Evolutionary conservation across 2,113 vertebrate genomes (phyloP), one percentile per base, ranked within the genome.

Genomic region (Camelus dromedarius): DNA sequence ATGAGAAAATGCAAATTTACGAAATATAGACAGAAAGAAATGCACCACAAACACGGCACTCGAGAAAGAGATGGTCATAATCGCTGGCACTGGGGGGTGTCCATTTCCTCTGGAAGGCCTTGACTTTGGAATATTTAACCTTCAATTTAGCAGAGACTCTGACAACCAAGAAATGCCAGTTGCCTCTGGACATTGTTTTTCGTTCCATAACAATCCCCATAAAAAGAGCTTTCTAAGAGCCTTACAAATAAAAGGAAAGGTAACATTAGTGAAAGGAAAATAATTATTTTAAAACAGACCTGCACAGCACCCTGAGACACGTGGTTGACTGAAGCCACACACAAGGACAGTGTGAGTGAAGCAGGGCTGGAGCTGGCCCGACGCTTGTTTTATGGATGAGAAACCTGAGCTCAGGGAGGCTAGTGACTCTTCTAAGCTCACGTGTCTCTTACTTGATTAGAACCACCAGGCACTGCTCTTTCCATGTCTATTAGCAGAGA

Each of bases 111-210:
- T 16, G 3, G 30, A 70, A 94, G 52, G 2, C 2, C 20, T 46
- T 67, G n/a, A 67, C 62, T 87, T 46, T 79, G 28, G 54, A 77
- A 79, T 30, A 73, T 35, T 93, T 93, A 87, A 92, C 88, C 48
- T 93, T 73, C 91, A 72, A 67, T 90, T 94, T 52, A 91, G 4
- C 66, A 83, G 70, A 92, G 32, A 32, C 15, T 77, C 72, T 91
- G 50, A 96, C n/a, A 46, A 76, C n/a, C 6, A 42, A 85, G 89
- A 58, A 73, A 48, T 20, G 26, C 32, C 10, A 3, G n/a, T 8
- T 66, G 58, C 24, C 28, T 91, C 70, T 97, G 92, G 91, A 72
- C 16, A 24, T 19, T 84, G 66, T 50, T 75, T 88, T 93, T 50
- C 62, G 26, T 50, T 94, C 54, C 28, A 8, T 88, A 87, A 13